phyloP scores from a whole-genome alignment of 2,113 vertebrate species.

The Tonatia bakeri region DNA sequence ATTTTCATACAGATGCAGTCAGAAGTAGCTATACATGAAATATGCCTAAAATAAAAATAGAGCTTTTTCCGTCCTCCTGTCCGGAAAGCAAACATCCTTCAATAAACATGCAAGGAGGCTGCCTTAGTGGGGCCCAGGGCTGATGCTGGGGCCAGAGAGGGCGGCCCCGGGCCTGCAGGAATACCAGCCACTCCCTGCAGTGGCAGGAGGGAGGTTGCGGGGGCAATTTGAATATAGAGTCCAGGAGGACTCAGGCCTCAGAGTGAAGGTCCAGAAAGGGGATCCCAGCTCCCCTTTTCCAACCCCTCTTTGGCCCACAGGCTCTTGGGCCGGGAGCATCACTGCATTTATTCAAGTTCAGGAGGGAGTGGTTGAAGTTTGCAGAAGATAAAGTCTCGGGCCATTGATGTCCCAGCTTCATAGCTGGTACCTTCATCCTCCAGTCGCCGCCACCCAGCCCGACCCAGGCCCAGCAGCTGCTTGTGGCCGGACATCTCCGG shows the following conservation, averaged over 20 bases:
- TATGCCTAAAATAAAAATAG: slow-evolving; percentile 76
- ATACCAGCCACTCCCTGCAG: background rate
- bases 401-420: background rate
- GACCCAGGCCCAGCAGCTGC: slow-evolving; percentile 55
- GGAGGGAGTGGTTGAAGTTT: slow-evolving; percentile 34
- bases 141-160: background rate
- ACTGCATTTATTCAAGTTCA: background rate
- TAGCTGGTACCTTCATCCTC: background rate
- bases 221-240: background rate
- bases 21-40: slow-evolving; percentile 74
- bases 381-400: slow-evolving; percentile 20
- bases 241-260: slow-evolving; percentile 15
- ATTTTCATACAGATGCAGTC: slow-evolving; percentile 76
- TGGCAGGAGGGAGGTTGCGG: background rate
- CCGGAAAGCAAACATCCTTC: slow-evolving; percentile 76
- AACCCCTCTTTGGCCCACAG: background rate
- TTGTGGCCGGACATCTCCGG: slow-evolving; percentile 55
- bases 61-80: slow-evolving; percentile 64
- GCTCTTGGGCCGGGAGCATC: background rate
- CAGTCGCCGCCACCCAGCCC: background rate
- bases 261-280: background rate
- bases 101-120: slow-evolving; percentile 75
- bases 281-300: background rate
- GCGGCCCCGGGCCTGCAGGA: background rate
- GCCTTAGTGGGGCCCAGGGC: slow-evolving; percentile 32